Percentiles rank a stretch among this genome's conserved stretches.
Conservation (phyloP, 1,140 invertebrate genomes). For the Frieseomelitta varia region DNA sequence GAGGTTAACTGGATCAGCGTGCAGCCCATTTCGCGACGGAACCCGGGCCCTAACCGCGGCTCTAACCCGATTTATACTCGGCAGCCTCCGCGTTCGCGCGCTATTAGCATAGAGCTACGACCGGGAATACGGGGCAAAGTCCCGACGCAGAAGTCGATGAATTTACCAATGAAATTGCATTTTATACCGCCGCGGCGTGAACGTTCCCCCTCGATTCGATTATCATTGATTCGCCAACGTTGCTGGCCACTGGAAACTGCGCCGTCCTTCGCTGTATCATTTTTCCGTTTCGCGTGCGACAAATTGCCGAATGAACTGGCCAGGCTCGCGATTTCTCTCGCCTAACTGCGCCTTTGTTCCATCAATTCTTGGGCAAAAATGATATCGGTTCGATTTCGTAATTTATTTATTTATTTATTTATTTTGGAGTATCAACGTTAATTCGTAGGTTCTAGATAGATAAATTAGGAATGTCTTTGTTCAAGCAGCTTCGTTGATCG, state of each 20-base stretch:
- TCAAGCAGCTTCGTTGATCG: too few species aligned
- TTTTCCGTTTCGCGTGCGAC: conserved; percentile 39
- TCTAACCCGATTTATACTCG: conserved; percentile 57
- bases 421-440: too few species aligned
- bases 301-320: conserved; percentile 10
- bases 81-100: conserved; percentile 54
- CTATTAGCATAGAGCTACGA: conserved; percentile 57
- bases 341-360: too few species aligned
- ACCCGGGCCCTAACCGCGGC: conserved; percentile 49
- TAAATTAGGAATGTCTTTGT: too few species aligned
- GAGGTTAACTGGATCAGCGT: conserved; percentile 41
- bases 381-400: too few species aligned
- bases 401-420: too few species aligned
- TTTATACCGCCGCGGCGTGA: conserved; percentile 43
- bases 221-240: conserved; percentile 46
- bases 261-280: conserved; percentile 1
- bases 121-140: conserved; percentile 53
- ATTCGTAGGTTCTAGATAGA: too few species aligned
- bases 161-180: conserved; percentile 59
- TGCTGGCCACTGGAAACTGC: conserved; percentile 16
- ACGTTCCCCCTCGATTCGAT: conserved; percentile 40
- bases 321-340: conserved; percentile 1
- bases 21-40: conserved; percentile 38
- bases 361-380: too few species aligned
- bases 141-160: conserved; percentile 59